Conservation (phyloP, 2,888 invertebrate species). For the Metallyticus violacea region DNA sequence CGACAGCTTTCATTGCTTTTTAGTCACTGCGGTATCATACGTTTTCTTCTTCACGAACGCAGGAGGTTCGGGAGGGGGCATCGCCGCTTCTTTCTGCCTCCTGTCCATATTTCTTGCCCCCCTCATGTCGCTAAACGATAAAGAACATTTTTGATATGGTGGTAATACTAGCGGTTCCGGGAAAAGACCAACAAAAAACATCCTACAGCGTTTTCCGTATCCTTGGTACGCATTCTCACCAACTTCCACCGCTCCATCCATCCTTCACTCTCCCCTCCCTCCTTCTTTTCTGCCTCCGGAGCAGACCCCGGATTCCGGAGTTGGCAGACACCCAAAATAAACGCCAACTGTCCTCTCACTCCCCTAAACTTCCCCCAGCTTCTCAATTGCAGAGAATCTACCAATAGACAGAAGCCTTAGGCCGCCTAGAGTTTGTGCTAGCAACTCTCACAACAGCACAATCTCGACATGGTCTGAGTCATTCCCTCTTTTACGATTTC, state of each 20-base stretch:
- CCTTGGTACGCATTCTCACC: background rate
- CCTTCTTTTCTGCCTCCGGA: background rate
- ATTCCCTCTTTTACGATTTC: too few species aligned
- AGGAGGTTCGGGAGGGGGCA: background rate
- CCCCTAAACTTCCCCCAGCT: background rate
- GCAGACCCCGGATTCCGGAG: slow-evolving; percentile 18
- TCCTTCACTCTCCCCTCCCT: background rate
- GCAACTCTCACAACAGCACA: background rate
- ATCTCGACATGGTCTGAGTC: too few species aligned
- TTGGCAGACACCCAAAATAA: slow-evolving; percentile 29
- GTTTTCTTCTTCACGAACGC: background rate
- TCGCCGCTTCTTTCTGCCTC: background rate
- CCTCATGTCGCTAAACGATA: slow-evolving; percentile 26
- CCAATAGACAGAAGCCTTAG: slow-evolving; percentile 1
- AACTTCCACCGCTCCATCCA: background rate
- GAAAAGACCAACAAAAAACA: slow-evolving; percentile 18
- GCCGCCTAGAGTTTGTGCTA: background rate
- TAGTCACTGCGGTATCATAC: background rate
- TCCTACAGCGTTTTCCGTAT: slow-evolving; percentile 25
- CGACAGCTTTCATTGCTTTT: background rate
- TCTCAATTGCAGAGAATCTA: background rate
- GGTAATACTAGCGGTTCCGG: background rate
- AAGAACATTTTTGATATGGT: slow-evolving; percentile 22
- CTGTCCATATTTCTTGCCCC: background rate
- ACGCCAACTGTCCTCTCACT: slow-evolving; percentile 12